Evolutionary conservation across 2,113 vertebrate genomes (phyloP).

Genomic region (Datnioides undecimradiatus): DNA sequence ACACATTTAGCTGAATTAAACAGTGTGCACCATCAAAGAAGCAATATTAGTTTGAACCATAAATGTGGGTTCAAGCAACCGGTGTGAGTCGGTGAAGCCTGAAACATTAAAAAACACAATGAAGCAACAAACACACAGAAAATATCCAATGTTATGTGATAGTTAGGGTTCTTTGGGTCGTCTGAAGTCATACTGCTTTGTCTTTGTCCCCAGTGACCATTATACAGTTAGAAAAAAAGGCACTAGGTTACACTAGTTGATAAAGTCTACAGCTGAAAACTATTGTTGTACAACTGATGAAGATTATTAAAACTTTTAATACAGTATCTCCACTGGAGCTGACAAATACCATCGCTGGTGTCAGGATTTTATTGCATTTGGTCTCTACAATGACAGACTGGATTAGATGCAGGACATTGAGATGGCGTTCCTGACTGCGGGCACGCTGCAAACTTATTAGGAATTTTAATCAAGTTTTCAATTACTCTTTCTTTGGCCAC

Average conservation of each 20-base stretch:
- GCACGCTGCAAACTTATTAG: slow-evolving; percentile 36
- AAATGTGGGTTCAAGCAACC: too few relatives aligned
- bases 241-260: background rate
- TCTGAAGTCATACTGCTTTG: background rate
- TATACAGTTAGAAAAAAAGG: background rate
- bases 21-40: too few relatives aligned
- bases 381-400: background rate
- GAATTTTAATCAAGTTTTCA: slow-evolving; percentile 67
- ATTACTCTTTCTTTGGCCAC: slow-evolving; percentile 48
- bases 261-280: background rate
- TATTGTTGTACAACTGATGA: background rate
- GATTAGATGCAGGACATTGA: slow-evolving; percentile 28
- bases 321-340: background rate
- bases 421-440: slow-evolving; percentile 21
- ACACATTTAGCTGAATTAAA: too few relatives aligned
- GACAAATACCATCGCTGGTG: background rate
- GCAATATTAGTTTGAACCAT: too few relatives aligned
- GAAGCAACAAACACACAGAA: background rate
- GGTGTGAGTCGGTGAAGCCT: too few relatives aligned
- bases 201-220: background rate
- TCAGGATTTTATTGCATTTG: background rate
- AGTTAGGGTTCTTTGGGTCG: background rate
- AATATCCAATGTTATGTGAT: background rate
- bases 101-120: too few relatives aligned
- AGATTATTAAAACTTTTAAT: background rate